Percentiles rank a stretch among this genome's conserved stretches.
These are phyloP conservation scores for Oncorhynchus masou DNA, from an alignment of 2,113 vertebrate species.

Conservation along the genomic window DNA sequence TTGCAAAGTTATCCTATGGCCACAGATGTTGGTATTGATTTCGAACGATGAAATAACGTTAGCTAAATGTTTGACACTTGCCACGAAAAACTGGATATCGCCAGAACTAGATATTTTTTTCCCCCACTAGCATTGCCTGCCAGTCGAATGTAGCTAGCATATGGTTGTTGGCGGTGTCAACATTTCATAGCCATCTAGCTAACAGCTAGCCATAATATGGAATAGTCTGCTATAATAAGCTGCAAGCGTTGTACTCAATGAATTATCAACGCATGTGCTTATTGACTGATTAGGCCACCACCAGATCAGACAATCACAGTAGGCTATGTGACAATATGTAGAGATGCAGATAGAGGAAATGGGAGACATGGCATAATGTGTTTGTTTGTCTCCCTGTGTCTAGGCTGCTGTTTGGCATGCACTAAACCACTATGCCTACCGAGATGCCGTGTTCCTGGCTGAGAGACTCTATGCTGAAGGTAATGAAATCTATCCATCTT, in stretches of 20 bases:
- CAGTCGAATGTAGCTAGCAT: no score
- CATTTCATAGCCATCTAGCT: no score
- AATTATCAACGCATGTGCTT: background rate
- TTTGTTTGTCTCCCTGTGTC: slow-evolving; percentile 10
- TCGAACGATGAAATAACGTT: no score
- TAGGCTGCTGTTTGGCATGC: slow-evolving; percentile 94
- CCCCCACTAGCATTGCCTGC: no score
- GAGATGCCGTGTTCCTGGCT: slow-evolving; percentile 88
- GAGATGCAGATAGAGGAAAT: no score
- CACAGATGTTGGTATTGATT: no score
- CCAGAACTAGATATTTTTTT: no score
- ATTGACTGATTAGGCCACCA: background rate
- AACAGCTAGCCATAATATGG: no score
- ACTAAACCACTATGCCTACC: slow-evolving; percentile 89
- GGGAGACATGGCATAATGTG: background rate
- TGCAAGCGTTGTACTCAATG: background rate
- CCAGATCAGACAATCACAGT: background rate
- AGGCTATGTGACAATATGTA: background rate
- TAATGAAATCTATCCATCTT: slow-evolving; percentile 54
- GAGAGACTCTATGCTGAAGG: slow-evolving; percentile 90
- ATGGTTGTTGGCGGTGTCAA: no score
- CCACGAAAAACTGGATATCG: no score
- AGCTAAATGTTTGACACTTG: no score
- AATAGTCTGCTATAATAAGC: background rate
- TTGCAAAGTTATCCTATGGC: no score